Conservation (phyloP, 2,797 vertebrate genomes). For the Sebastes baramenuke region DNA sequence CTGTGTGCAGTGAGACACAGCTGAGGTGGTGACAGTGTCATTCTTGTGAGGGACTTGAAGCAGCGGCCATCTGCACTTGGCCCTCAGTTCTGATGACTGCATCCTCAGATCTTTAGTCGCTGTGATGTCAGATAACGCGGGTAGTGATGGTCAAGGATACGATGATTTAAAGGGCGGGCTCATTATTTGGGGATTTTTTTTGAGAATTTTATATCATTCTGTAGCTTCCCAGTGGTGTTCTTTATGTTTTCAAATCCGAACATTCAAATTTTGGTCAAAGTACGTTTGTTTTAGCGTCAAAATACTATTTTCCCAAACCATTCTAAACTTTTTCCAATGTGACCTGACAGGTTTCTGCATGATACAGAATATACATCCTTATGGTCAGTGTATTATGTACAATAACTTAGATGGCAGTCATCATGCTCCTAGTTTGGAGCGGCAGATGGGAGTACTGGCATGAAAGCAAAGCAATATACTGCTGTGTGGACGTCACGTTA, state of each 20-base stretch:
- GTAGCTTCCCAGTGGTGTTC: too few relatives aligned
- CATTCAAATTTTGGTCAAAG: too few relatives aligned
- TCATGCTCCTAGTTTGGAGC: too few relatives aligned
- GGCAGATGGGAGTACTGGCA: too few relatives aligned
- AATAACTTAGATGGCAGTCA: too few relatives aligned
- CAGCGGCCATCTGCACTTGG: conserved; percentile 84
- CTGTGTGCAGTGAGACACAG: conserved; percentile 78
- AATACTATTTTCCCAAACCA: background rate
- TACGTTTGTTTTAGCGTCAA: too few relatives aligned
- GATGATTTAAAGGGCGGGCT: background rate
- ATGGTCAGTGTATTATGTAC: too few relatives aligned
- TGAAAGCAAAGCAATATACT: too few relatives aligned
- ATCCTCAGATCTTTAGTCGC: conserved; percentile 52
- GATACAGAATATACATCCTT: background rate
- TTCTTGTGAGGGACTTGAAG: conserved; percentile 81
- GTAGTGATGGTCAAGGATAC: background rate
- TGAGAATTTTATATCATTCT: too few relatives aligned
- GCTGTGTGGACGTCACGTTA: too few relatives aligned
- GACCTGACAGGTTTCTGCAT: background rate
- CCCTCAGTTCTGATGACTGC: conserved; percentile 63
- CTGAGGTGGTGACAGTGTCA: conserved; percentile 84
- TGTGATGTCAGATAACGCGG: conserved; percentile 58
- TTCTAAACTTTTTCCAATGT: background rate
- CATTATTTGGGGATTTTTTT: too few relatives aligned
- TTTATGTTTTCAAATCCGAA: too few relatives aligned